Evolutionary conservation across 2,888 invertebrate genomes (phyloP).

Genomic region (Mythimna impura): DNA sequence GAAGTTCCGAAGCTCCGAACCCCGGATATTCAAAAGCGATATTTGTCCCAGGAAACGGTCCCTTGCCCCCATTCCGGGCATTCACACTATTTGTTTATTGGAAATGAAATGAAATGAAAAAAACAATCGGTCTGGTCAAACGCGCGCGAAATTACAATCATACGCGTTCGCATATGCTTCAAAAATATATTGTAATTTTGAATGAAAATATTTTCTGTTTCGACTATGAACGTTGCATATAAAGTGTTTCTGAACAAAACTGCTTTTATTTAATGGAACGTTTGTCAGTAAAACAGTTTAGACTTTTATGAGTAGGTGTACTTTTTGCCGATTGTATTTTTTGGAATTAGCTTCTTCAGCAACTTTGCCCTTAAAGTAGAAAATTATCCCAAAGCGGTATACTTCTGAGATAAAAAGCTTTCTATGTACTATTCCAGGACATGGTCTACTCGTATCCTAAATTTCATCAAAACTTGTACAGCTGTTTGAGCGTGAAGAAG

Average conservation of each 20-base stretch:
- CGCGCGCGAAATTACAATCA: constrained; percentile 46
- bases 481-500: no score
- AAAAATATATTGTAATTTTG: neutral
- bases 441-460: no score
- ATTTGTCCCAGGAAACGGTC: constrained; percentile 36
- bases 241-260: neutral
- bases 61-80: constrained; percentile 24
- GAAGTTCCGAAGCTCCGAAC: neutral
- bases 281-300: neutral
- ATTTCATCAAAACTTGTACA: no score
- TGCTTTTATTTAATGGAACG: neutral
- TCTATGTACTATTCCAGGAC: no score
- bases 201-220: neutral
- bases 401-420: no score
- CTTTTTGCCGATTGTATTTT: no score
- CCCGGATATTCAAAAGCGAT: constrained; percentile 36
- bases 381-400: no score
- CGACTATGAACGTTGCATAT: no score
- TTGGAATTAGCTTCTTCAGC: neutral
- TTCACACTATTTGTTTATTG: constrained; percentile 18
- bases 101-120: constrained; percentile 22
- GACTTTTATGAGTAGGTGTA: no score
- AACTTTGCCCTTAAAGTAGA: no score
- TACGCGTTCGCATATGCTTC: neutral
- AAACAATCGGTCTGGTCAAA: constrained; percentile 38